Evolutionary conservation across 2,113 vertebrate genomes (phyloP).

Genomic region (Sisor rabdophorus): DNA sequence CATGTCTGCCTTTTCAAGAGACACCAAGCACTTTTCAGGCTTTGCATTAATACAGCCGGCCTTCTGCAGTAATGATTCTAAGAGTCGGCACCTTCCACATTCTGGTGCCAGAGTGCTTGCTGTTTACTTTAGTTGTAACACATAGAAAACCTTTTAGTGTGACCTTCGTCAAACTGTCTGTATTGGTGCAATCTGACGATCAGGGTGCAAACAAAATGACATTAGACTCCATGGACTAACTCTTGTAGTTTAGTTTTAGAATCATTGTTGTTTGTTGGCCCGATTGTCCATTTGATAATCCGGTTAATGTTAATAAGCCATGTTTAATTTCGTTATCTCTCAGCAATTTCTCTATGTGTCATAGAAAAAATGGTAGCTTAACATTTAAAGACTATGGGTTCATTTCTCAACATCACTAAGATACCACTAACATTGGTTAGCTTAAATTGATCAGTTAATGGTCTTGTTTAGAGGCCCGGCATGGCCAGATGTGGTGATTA

Average conservation of each 20-base stretch:
- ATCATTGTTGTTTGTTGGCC: background rate
- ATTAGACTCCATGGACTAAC: too few species aligned
- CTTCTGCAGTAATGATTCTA: slow-evolving; percentile 1
- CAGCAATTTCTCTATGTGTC: background rate
- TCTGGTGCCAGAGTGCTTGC: slow-evolving; percentile 3
- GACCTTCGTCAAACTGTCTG: background rate
- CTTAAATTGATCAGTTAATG: too few species aligned
- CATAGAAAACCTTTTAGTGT: background rate
- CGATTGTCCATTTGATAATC: background rate
- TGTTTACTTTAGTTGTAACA: background rate
- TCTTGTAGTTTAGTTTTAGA: background rate
- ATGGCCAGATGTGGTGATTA: too few species aligned
- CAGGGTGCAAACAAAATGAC: background rate
- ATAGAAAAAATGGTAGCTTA: too few species aligned
- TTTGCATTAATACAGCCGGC: slow-evolving; percentile 13
- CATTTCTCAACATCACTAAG: too few species aligned
- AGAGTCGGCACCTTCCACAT: background rate
- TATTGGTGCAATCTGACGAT: background rate
- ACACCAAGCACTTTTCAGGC: background rate
- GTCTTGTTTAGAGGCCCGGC: too few species aligned
- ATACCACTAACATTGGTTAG: too few species aligned
- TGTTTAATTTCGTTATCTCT: background rate
- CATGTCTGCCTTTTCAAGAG: background rate
- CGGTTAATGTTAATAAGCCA: background rate
- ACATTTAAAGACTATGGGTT: too few species aligned